phyloP scores from a whole-genome alignment of 2,113 vertebrate genomes.

The Aix galericulata region DNA sequence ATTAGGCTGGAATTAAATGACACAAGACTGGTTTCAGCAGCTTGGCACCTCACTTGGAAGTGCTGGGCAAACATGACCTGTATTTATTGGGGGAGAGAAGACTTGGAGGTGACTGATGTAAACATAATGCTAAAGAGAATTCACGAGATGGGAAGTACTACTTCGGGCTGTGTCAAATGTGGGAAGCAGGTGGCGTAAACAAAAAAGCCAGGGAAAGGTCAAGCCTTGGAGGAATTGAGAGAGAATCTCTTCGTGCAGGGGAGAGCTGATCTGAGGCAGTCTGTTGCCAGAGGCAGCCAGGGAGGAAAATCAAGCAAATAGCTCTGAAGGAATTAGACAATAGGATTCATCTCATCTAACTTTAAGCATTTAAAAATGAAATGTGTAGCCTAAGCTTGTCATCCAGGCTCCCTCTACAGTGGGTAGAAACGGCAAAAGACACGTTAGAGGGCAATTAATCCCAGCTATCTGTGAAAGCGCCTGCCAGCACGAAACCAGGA shows the following conservation, averaged over 20 bases:
- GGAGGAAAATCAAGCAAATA: slow-evolving; percentile 14
- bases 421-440: background rate
- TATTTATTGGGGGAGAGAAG: background rate
- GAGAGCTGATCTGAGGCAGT: background rate
- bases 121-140: background rate
- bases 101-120: background rate
- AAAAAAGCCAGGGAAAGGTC: slow-evolving; percentile 30
- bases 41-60: background rate
- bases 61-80: background rate
- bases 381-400: background rate
- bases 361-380: background rate
- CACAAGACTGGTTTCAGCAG: background rate
- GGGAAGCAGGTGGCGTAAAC: slow-evolving; percentile 35
- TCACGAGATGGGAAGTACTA: background rate
- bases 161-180: background rate
- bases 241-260: background rate
- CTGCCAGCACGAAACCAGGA: background rate
- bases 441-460: background rate
- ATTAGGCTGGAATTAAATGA: background rate
- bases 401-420: background rate
- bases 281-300: background rate
- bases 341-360: background rate
- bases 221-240: background rate
- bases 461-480: background rate
- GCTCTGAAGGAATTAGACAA: slow-evolving; percentile 1